Percentiles rank a stretch among this genome's conserved stretches.
These are phyloP conservation scores for Heliconius hortense DNA, from an alignment of 2,888 invertebrate species.

Conservation along the genomic window DNA sequence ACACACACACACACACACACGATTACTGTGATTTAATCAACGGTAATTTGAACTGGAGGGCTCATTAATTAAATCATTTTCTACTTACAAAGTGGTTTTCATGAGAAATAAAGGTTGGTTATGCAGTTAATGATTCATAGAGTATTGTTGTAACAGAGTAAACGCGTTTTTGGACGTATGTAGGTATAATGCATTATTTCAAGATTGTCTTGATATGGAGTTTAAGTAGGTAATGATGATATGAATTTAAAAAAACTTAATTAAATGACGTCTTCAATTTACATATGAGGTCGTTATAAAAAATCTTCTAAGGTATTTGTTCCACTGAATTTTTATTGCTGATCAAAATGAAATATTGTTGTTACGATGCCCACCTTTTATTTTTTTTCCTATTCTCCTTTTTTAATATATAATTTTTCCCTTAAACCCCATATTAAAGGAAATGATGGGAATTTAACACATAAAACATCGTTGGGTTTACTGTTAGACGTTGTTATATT, in stretches of 20 bases:
- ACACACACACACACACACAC: neutral
- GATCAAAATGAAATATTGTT: neutral
- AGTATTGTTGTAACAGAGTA: conserved; percentile 2
- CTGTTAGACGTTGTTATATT: too few relatives aligned
- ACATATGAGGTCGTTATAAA: neutral
- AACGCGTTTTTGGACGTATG: neutral
- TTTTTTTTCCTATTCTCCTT: too few relatives aligned
- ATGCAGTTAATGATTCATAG: conserved; percentile 4
- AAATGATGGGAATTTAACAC: too few relatives aligned
- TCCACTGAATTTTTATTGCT: neutral
- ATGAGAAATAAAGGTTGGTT: conserved; percentile 6
- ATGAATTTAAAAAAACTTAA: neutral
- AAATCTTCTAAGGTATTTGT: neutral
- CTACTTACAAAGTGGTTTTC: conserved; percentile 9
- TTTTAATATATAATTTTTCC: too few relatives aligned
- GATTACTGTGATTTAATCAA: conserved; percentile 2
- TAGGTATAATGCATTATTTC: neutral
- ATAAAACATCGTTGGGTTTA: too few relatives aligned
- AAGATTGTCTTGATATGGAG: conserved; percentile 1
- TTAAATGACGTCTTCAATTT: neutral
- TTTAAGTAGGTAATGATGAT: neutral
- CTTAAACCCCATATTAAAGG: too few relatives aligned
- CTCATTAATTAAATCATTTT: conserved; percentile 11
- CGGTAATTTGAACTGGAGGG: neutral
- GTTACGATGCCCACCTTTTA: too few relatives aligned